Evolutionary conservation across 1,140 invertebrate species (phyloP), one percentile per base, ranked within the genome.

Genomic region (Leptopilina clavipes): DNA sequence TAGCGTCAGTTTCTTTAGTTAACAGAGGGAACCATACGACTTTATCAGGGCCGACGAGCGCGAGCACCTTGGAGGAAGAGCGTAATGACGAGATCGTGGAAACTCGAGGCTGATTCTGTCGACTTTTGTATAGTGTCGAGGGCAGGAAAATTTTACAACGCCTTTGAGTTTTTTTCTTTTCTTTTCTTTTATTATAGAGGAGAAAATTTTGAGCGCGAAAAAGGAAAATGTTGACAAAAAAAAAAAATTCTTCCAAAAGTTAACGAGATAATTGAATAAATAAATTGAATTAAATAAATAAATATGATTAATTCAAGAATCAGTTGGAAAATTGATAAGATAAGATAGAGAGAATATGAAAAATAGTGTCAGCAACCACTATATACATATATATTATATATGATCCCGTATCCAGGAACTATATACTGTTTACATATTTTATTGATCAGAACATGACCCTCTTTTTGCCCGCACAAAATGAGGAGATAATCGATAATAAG

Each of bases 81-180:
- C 37, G 37, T 77, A 78, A 78, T 79, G 78, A 82, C 81, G 76
- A 82, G 81, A 82, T 80, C 75, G 80, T 77, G 75, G 76, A 76
- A 79, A 82, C 79, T 80, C 81, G 81, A 82, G 81, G 81, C 76
- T 78, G 78, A 78, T n/a, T n/a, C n/a, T 78, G 76, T 76, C 78
- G 78, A 79, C 77, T 76, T 79, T 71, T n/a, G n/a, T n/a, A 19
- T 19, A 31, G 19, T 31, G 9, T 31, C 56, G 56, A 59, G 56
- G 22, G 56, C 56, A 12, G 56, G 56, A 19, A 25, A 65, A 22
- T 65, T 65, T 65, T 65, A 31, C 25, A n/a, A 65, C 59, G 22
- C 31, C 25, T 22, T 22, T 8, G 5, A 65, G 31, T 65, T 22
- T 65, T 65, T 65, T 19, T 31, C 25, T 14, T 25, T 9, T 65